Base-by-base conservation (phyloP, 2,113 vertebrate species). In the Cochlearius cochlearius region DNA sequence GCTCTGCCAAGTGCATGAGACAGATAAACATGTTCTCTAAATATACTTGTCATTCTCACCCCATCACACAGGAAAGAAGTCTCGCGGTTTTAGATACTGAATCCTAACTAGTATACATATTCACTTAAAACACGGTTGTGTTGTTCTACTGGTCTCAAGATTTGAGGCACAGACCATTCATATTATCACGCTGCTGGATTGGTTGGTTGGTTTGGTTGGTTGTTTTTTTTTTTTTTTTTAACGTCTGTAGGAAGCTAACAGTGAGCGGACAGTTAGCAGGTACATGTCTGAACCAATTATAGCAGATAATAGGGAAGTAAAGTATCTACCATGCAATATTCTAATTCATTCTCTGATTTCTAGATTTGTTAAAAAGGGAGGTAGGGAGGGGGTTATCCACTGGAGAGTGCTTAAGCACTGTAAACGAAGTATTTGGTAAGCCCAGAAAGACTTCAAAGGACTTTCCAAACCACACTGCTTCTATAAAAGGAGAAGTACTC, bases 361-460 rank as follows among this genome's bases (percentile, higher is more conserved):
- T 71, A 69, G 12, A 30, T 74, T 68, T 90, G 32, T 19, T 75
- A 59, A 49, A 60, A 45, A 74, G 2, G 2, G 3, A 17, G 5
- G 5, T 41, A 15, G 15, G 39, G 21, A 55, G 5, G 0, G 0
- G 5, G 5, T 2, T 11, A 77, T 45, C 14, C 43, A 84, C 29
- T 23, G 43, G 3, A 75, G 5, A n/a, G 34, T 21, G 34, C 39
- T 88, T 86, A 68, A 36, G 8, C 10, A 43, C 22, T 47, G 39
- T 50, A 60, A 79, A 79, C 45, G 21, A 92, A 68, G 18, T n/a
- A 18, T 49, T 53, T 4, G 5, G 27, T 53, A 53, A 86, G 29
- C 53, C 34, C 71, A 69, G 45, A 86, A 72, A 49, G 23, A 79
- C 67, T 84, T 91, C 32, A 63, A 39, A 75, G 39, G 63, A 68